Evolutionary conservation across 92 coral and sea anemone genomes (phyloP).

Genomic region (Umimayanthus chanpuru): DNA sequence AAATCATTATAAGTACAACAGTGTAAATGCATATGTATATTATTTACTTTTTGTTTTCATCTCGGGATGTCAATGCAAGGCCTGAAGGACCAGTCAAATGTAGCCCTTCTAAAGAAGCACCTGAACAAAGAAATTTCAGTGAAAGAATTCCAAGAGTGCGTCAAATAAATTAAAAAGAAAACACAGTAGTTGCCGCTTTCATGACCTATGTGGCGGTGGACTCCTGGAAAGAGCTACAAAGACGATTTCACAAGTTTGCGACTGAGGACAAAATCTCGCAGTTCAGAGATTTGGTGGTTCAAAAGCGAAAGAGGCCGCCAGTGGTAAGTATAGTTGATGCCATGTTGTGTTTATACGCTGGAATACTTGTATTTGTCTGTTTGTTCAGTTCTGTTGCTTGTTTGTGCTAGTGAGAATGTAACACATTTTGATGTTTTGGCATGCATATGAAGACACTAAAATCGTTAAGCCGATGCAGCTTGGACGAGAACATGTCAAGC

Average conservation of each 20-base stretch:
- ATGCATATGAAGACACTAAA: no score
- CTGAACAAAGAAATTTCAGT: conserved; percentile 33
- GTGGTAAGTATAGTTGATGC: conserved; percentile 14
- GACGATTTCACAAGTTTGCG: conserved; percentile 50
- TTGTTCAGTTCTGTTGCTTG: no score
- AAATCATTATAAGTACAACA: no score
- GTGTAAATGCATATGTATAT: no score
- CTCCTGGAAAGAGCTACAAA: conserved; percentile 46
- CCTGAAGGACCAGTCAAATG: conserved; percentile 48
- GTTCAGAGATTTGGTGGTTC: neutral
- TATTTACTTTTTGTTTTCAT: conserved; percentile 19
- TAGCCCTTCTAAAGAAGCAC: conserved; percentile 19
- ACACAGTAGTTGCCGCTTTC: conserved; percentile 48
- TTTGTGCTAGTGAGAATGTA: no score
- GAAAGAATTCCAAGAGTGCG: conserved; percentile 37
- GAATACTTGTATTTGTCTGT: no score
- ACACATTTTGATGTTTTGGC: no score
- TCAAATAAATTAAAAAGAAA: conserved; percentile 48
- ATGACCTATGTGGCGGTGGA: conserved; percentile 45
- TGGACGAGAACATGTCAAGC: no score
- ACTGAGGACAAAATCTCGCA: conserved; percentile 57
- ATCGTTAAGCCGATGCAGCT: no score
- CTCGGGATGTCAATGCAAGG: conserved; percentile 78
- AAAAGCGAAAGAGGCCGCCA: conserved; percentile 1
- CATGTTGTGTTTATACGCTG: neutral